phyloP scores from a whole-genome alignment of 2,113 vertebrate species.

The Petrocephalus microphthalmus region DNA sequence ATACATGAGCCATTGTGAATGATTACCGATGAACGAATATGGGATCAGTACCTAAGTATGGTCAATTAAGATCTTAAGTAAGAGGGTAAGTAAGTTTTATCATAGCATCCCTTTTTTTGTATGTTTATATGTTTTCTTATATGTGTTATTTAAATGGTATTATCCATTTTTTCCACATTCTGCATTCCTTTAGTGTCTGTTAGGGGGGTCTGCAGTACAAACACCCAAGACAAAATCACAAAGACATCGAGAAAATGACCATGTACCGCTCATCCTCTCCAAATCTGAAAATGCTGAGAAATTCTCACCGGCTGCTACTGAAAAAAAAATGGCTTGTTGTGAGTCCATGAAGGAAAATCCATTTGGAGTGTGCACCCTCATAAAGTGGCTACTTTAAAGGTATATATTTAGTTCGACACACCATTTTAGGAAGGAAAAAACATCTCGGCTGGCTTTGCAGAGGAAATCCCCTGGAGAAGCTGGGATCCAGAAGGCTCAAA shows the following conservation, averaged over 20 bases:
- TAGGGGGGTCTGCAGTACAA: not conserved
- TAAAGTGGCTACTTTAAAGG: not conserved
- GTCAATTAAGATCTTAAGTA: not conserved
- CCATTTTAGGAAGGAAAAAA: not conserved
- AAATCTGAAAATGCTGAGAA: not conserved
- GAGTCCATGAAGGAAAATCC: slow-evolving; percentile 5
- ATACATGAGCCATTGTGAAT: not conserved
- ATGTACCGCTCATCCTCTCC: not conserved
- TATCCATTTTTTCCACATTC: not conserved
- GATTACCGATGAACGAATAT: not conserved
- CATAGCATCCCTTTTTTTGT: not conserved
- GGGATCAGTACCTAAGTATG: not conserved
- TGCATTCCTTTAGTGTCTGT: not conserved
- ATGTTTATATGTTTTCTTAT: not conserved
- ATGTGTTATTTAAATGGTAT: not conserved
- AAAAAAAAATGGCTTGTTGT: not conserved
- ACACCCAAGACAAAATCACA: not conserved
- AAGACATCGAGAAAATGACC: not conserved
- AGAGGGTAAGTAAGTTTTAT: not conserved
- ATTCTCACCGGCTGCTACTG: not conserved
- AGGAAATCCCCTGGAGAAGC: slow-evolving; percentile 1
- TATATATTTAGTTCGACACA: not conserved
- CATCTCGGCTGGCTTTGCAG: not conserved
- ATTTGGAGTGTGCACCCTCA: not conserved
- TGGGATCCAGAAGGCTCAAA: not conserved